phyloP scores from a whole-genome alignment of 2,113 vertebrate species.

The Sylvilagus bachmani region DNA sequence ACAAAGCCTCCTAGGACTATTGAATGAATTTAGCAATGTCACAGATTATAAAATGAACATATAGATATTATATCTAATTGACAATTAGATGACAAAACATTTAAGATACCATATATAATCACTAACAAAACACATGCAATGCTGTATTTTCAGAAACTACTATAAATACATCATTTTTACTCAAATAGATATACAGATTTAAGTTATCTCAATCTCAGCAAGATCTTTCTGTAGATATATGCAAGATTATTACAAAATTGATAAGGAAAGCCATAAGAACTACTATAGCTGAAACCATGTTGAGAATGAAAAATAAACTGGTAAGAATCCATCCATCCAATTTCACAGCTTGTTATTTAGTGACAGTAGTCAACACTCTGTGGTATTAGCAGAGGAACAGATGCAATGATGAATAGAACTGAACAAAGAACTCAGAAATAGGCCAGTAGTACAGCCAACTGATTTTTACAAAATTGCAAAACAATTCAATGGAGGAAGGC shows the following conservation, averaged over 20 bases:
- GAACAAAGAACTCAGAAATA: neutral
- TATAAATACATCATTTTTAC: neutral
- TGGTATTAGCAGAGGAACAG: neutral
- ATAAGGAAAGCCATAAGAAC: neutral
- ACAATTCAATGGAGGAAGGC: neutral
- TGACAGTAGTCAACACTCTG: neutral
- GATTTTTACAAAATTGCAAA: neutral
- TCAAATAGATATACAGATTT: neutral
- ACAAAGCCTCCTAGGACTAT: neutral
- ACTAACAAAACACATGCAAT: neutral
- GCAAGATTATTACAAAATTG: neutral
- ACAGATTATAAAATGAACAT: neutral
- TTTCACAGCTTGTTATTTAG: constrained; percentile 27
- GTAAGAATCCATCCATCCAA: neutral
- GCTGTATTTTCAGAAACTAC: neutral
- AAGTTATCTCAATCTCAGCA: neutral
- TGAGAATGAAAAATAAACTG: neutral
- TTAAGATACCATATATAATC: neutral
- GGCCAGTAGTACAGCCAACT: neutral
- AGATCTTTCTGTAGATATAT: neutral
- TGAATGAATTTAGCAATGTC: neutral
- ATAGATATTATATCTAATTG: neutral
- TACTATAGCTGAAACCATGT: neutral
- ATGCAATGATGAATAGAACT: neutral
- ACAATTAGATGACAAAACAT: neutral